Conservation (phyloP, 2,888 invertebrate genomes). For the Phaonia tiefii region DNA sequence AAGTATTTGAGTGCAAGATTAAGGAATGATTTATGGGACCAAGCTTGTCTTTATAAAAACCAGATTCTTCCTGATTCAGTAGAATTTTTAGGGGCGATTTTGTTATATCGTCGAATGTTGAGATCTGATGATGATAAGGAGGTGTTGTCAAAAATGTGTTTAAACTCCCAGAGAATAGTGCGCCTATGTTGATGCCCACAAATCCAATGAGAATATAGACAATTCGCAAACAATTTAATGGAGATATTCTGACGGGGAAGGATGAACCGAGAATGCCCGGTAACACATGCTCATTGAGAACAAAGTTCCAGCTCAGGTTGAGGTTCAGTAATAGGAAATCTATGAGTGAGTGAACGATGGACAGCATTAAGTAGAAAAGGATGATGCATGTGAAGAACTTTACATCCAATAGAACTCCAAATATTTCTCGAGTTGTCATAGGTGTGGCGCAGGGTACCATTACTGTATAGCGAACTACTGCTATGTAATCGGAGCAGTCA, state of each 20-base stretch:
- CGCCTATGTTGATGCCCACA: conserved; percentile 38
- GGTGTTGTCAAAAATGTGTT: conserved; percentile 44
- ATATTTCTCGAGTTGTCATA: conserved; percentile 28
- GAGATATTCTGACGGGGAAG: neutral
- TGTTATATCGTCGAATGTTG: conserved; percentile 33
- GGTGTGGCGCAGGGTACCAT: conserved; percentile 55
- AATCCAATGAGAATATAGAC: conserved; percentile 25
- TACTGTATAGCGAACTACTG: neutral
- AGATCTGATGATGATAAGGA: conserved; percentile 1
- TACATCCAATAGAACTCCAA: conserved; percentile 11
- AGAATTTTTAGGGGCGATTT: conserved; percentile 9
- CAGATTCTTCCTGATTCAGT: neutral
- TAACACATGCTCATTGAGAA: conserved; percentile 14
- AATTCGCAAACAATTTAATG: neutral
- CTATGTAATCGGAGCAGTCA: neutral
- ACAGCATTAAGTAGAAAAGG: conserved; percentile 30
- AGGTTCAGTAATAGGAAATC: neutral
- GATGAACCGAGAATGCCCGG: conserved; percentile 33
- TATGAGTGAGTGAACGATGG: conserved; percentile 20
- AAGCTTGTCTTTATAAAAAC: neutral
- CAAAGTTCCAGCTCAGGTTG: neutral
- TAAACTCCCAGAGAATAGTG: conserved; percentile 29
- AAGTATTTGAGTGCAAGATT: neutral
- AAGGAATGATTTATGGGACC: neutral
- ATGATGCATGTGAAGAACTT: conserved; percentile 9